Base-by-base conservation (phyloP, 2,888 invertebrate genomes). In the Hesperia comma region DNA sequence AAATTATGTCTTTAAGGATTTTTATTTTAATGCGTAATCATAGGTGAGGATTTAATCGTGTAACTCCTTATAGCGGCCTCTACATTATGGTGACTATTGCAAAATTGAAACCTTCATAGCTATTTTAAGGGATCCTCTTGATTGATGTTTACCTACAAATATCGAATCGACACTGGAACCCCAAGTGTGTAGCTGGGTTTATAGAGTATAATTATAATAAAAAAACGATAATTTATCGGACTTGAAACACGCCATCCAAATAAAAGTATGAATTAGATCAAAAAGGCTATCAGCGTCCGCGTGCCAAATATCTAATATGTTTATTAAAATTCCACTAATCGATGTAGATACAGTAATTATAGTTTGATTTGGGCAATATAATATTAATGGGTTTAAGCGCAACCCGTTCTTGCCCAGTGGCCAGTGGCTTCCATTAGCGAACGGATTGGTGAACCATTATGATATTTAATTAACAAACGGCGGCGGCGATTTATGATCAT, bases 311-410 rank as follows among this genome's bases (percentile, higher is more conserved):
- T 49, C 51, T 53, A 10, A 40, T 19, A 53, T 21, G 7, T 40
- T 12, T 56, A 56, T 56, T 56, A 12, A 56, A 63, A 55, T 21
- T 26, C 32, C 15, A 56, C 37, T 49, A 15, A 49, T 33, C 49
- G 33, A 56, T 26, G 7, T 26, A 26, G 26, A 26, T 21, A 32
- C 12, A 26, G 40, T 51, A 82, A 86, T 83, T 82, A 85, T 85
- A 87, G 87, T 86, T 86, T 84, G 84, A 85, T 88, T 86, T 87
- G 83, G 83, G 80, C 80, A 84, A 83, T 86, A 86, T 85, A 85
- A 87, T 33, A 86, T 86, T 85, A 87, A 87, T 85, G 79, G 82
- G 79, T 77, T 76, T 79, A 77, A 75, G 77, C 72, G 77, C 73
- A 87, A 89, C 88, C 82, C 73, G 89, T 88, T 87, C 77, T 79